A percentile compares a stretch with the other conserved stretches of the same genome.
These are phyloP conservation scores for Caerostris extrusa DNA, from an alignment of 1,140 invertebrate species.

Conservation along the genomic window DNA sequence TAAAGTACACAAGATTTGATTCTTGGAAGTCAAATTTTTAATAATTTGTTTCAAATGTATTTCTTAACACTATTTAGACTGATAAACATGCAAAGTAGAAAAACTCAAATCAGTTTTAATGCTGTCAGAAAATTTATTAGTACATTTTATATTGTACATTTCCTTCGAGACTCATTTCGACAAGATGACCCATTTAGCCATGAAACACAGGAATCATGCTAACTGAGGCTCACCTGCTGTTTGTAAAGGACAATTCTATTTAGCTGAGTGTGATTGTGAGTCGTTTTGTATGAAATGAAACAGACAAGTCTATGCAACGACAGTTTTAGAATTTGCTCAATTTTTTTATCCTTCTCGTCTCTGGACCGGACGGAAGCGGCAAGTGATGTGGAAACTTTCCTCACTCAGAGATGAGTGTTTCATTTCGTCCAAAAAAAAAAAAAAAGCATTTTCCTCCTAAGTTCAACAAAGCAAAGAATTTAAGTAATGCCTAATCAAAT, in stretches of 20 bases:
- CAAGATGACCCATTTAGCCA: no score
- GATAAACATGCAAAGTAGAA: no score
- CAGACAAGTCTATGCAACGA: neutral
- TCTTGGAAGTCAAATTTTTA: no score
- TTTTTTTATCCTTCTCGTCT: neutral
- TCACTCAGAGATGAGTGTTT: neutral
- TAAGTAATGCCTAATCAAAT: neutral
- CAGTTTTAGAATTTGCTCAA: neutral
- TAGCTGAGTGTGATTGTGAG: neutral
- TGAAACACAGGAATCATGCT: neutral
- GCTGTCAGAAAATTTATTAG: no score
- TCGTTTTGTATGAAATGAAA: neutral
- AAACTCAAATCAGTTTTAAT: no score
- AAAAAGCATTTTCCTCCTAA: neutral
- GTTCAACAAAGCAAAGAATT: neutral
- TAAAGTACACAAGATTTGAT: no score
- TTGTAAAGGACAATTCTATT: neutral
- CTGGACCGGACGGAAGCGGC: neutral
- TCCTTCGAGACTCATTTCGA: no score
- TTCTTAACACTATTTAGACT: no score
- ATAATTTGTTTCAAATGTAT: no score
- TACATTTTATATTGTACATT: no score
- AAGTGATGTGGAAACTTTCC: neutral
- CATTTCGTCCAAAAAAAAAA: neutral
- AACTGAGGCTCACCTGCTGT: neutral